Evolutionary conservation across 2,113 vertebrate species (phyloP), one percentile per base, ranked within the genome.

Genomic region (Hippocampus guttulatus): DNA sequence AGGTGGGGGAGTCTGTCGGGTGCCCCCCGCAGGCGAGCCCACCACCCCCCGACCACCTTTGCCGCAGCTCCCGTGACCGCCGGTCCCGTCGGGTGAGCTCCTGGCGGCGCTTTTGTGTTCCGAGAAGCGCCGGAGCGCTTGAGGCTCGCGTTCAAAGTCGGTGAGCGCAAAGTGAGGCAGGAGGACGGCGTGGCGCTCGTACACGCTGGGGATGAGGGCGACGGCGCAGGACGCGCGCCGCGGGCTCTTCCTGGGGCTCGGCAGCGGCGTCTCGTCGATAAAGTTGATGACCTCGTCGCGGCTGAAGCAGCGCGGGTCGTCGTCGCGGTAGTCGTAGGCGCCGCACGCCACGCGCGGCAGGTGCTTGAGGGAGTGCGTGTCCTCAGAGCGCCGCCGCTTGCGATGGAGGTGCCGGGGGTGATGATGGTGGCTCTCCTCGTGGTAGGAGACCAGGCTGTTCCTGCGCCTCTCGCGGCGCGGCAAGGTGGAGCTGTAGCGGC

Each of bases 141-240:
- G 94, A 4, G 95, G 94, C 87, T 97, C 95, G 0, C 87, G 87
- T 78, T 95, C 94, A 20, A 96, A 94, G 84, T 93, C 89, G 0
- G 94, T 94, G 77, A 95, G 88, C 1, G 92, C 90, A 75, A 97
- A 95, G 83, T 91, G 90, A 0, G 93, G 81, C 14, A 91, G 83
- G 58, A 84, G 51, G 52, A 88, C 64, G 0, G 87, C 52, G 73
- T 82, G 90, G 57, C 86, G 91, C 41, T 90, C 90, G 10, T 90
- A 90, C 33, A 87, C 74, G 21, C 93, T 90, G 0, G 94, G 93
- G 73, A 94, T 82, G 8, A 93, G 87, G 16, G 94, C 92, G 77
- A 92, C 79, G 5, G 93, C 90, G 58, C 58, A 61, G 40, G 93
- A 93, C 0, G 92, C 74, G 52, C 92, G 93, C 27, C 87, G 78